phyloP scores from a whole-genome alignment of 2,888 invertebrate species.

The Ectemnius continuus region DNA sequence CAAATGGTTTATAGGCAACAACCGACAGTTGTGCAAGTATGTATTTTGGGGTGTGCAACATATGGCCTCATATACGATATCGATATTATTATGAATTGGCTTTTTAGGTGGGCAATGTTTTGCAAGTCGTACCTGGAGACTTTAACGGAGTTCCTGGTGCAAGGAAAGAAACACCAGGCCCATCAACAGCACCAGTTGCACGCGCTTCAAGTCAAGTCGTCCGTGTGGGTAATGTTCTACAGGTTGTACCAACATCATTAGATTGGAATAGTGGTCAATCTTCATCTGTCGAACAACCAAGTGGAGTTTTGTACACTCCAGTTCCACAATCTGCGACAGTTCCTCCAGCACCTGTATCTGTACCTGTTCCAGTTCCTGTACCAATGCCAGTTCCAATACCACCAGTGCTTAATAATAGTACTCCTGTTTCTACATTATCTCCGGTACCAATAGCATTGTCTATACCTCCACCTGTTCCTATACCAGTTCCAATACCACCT shows the following conservation, averaged over 20 bases:
- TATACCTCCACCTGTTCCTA: slow-evolving; percentile 60
- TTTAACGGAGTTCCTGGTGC: slow-evolving; percentile 58
- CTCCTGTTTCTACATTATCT: slow-evolving; percentile 46
- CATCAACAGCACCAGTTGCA: slow-evolving; percentile 39
- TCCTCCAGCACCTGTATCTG: slow-evolving; percentile 49
- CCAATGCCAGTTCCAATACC: slow-evolving; percentile 61
- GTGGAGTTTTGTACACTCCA: slow-evolving; percentile 46
- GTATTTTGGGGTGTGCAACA: background rate
- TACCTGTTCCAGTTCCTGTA: slow-evolving; percentile 61
- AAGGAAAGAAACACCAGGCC: slow-evolving; percentile 43
- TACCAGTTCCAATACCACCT: slow-evolving; percentile 48
- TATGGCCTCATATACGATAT: slow-evolving; percentile 3
- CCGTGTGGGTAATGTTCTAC: slow-evolving; percentile 75
- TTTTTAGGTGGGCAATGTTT: slow-evolving; percentile 81
- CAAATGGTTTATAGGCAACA: slow-evolving; percentile 69
- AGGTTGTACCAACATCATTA: slow-evolving; percentile 74
- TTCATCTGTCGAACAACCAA: slow-evolving; percentile 46
- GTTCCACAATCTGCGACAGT: slow-evolving; percentile 49
- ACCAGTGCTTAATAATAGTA: slow-evolving; percentile 31
- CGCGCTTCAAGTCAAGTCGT: slow-evolving; percentile 70
- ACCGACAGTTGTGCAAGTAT: slow-evolving; percentile 73
- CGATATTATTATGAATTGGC: slow-evolving; percentile 39
- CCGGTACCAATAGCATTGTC: slow-evolving; percentile 55
- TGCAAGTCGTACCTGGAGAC: slow-evolving; percentile 81
- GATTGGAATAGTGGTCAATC: slow-evolving; percentile 67